Conservation (phyloP, 2,888 invertebrate genomes). For the Macaria notata region DNA sequence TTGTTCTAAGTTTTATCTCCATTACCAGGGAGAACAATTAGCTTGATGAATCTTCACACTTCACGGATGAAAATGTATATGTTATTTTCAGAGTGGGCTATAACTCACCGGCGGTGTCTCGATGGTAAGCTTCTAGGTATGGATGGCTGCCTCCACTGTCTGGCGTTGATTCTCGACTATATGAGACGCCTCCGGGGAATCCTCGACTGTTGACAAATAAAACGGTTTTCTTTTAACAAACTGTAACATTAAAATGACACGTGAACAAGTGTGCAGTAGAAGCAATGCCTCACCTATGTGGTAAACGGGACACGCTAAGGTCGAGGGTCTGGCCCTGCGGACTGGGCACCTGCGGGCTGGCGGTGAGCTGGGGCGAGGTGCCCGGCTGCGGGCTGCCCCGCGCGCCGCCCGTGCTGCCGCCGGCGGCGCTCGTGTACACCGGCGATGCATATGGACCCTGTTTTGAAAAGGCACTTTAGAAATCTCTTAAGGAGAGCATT, state of each 20-base stretch:
- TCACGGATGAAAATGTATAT: neutral
- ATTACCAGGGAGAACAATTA: conserved; percentile 28
- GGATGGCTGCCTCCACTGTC: conserved; percentile 93
- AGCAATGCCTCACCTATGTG: conserved; percentile 87
- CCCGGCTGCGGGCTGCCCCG: conserved; percentile 93
- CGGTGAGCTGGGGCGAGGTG: conserved; percentile 90
- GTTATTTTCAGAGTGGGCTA: neutral
- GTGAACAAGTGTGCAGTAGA: conserved; percentile 2
- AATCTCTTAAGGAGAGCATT: conserved; percentile 25
- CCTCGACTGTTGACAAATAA: conserved; percentile 69
- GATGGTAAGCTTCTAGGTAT: conserved; percentile 91
- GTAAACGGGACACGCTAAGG: conserved; percentile 92
- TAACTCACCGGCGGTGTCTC: conserved; percentile 91
- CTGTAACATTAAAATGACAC: neutral
- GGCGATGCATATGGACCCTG: conserved; percentile 90
- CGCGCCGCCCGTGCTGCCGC: conserved; percentile 86
- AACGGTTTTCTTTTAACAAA: too few relatives aligned
- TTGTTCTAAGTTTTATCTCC: conserved; percentile 29
- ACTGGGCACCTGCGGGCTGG: conserved; percentile 95
- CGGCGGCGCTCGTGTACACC: conserved; percentile 89
- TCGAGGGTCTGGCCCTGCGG: conserved; percentile 95
- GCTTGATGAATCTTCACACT: conserved; percentile 12
- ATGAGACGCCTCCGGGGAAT: conserved; percentile 86
- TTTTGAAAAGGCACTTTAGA: conserved; percentile 61
- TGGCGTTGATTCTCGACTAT: conserved; percentile 94